Conservation (phyloP, 2,113 vertebrate genomes). For the Dasypus novemcinctus region DNA sequence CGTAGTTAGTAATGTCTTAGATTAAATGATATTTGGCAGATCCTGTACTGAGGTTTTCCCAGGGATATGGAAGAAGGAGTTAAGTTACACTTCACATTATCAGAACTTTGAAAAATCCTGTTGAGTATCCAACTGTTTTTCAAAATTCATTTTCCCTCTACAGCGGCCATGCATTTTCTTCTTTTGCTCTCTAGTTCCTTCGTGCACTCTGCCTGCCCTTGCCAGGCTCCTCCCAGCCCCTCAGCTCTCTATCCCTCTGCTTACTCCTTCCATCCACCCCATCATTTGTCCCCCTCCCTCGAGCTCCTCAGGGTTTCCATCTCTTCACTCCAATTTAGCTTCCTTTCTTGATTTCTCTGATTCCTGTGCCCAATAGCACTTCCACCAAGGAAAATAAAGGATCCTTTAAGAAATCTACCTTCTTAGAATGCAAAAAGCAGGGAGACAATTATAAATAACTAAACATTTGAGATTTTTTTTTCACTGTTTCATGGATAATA, state of each 20-base stretch:
- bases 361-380: not conserved
- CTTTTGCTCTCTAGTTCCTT: not conserved
- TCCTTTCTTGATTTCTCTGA: not conserved
- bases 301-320: not conserved
- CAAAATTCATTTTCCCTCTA: not conserved
- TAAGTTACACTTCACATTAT: not conserved
- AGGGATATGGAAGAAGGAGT: not conserved
- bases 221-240: not conserved
- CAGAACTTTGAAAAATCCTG: constrained; percentile 24
- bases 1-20: not conserved
- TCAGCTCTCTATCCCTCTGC: not conserved
- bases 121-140: not conserved
- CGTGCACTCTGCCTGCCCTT: not conserved
- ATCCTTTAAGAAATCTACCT: not conserved
- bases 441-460: not conserved
- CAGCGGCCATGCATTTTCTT: not conserved
- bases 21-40: not conserved
- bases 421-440: not conserved
- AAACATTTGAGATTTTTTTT: not conserved
- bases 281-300: not conserved
- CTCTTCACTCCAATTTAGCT: not conserved
- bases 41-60: not conserved
- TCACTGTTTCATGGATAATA: not conserved
- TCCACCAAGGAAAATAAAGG: not conserved
- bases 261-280: not conserved